A percentile compares a stretch with the other conserved stretches of the same genome.
phyloP scores from a whole-genome alignment of 1,140 invertebrate species.

The Apis cerana region DNA sequence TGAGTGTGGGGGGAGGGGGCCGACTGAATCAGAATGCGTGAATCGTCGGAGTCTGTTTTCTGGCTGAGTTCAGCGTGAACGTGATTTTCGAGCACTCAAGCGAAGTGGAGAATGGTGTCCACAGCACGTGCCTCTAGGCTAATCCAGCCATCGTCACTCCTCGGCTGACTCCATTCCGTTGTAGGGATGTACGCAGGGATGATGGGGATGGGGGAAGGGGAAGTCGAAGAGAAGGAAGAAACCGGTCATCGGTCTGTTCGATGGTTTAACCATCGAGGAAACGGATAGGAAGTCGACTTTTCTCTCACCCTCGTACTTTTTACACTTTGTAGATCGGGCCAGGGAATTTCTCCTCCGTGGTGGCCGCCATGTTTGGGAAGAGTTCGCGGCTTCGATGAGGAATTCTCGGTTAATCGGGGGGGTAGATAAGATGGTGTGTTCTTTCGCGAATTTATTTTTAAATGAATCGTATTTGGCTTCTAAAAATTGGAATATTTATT shows the following conservation, averaged over 20 bases:
- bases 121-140: constrained; percentile 74
- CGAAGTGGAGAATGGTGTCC: constrained; percentile 76
- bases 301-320: not conserved
- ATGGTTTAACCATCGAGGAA: constrained; percentile 37
- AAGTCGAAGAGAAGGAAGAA: constrained; percentile 11
- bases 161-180: constrained; percentile 61
- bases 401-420: no score
- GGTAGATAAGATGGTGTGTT: no score
- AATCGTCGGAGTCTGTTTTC: constrained; percentile 70
- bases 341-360: not conserved
- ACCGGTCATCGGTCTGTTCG: constrained; percentile 38
- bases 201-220: not conserved
- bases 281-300: constrained; percentile 27
- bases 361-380: no score
- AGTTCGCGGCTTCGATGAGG: no score
- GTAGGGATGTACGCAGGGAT: constrained; percentile 46
- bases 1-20: not conserved
- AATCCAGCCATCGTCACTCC: constrained; percentile 73
- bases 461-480: no score
- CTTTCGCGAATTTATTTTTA: no score
- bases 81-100: constrained; percentile 76
- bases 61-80: constrained; percentile 69
- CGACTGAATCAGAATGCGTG: constrained; percentile 60
- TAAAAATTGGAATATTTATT: no score
- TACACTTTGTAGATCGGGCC: constrained; percentile 12